Evolutionary conservation across 2,888 invertebrate genomes (phyloP).

Genomic region (Himalopsyche japonica): DNA sequence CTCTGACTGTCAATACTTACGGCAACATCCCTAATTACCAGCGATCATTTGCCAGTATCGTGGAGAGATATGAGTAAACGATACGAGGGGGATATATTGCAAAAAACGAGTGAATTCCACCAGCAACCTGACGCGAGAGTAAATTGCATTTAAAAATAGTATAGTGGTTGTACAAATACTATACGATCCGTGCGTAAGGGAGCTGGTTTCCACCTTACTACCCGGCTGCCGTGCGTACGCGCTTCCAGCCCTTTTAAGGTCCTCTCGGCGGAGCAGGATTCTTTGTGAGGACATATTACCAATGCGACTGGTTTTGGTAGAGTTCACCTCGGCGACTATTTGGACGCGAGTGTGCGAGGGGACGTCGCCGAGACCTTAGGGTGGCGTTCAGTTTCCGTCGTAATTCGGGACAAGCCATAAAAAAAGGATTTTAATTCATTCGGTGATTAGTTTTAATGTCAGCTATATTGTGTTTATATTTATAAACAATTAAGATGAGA

Average conservation of each 20-base stretch:
- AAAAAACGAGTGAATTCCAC: not conserved
- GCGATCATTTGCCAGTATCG: not conserved
- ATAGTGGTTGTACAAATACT: not conserved
- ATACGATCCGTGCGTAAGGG: not conserved
- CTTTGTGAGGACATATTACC: constrained; percentile 2
- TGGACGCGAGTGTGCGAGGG: not conserved
- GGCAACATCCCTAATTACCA: no score
- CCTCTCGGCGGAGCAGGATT: not conserved
- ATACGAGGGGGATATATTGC: not conserved
- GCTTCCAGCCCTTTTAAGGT: constrained; percentile 23
- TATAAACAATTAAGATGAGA: no score
- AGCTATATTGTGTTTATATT: no score
- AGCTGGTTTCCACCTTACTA: not conserved
- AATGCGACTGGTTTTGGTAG: not conserved
- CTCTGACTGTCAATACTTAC: no score
- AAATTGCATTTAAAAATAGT: constrained; percentile 5
- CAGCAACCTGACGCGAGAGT: not conserved
- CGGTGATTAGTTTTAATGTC: no score
- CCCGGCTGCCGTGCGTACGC: constrained; percentile 28
- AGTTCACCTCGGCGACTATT: not conserved
- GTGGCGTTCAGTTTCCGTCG: not conserved
- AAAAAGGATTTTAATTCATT: no score
- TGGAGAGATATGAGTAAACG: not conserved
- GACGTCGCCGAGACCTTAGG: not conserved
- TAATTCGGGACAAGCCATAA: not conserved